A percentile compares a stretch with the other conserved stretches of the same genome.
Evolutionary conservation across 2,888 invertebrate genomes (phyloP).

Genomic region (Scrobipalpa costella): DNA sequence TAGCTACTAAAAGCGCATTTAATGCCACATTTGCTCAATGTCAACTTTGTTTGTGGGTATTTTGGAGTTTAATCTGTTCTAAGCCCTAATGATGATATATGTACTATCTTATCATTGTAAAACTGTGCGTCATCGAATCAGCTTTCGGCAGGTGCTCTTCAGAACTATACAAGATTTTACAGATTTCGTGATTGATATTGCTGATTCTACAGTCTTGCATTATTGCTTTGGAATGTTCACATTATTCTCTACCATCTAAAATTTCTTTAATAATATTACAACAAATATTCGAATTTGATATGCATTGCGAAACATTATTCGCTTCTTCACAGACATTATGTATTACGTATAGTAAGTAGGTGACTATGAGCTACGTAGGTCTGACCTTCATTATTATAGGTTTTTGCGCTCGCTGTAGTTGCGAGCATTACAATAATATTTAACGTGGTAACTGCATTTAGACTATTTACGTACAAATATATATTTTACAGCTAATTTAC

Average conservation of each 20-base stretch:
- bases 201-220: slow-evolving; percentile 9
- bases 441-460: background rate
- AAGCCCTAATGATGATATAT: slow-evolving; percentile 1
- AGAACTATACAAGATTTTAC: background rate
- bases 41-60: slow-evolving; percentile 1
- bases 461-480: background rate
- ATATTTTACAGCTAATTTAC: slow-evolving; percentile 11
- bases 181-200: background rate
- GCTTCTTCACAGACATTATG: background rate
- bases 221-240: slow-evolving; percentile 19
- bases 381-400: slow-evolving; percentile 1
- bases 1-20: slow-evolving; percentile 1
- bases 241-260: slow-evolving; percentile 11
- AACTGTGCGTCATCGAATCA: slow-evolving; percentile 4
- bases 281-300: slow-evolving; percentile 22
- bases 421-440: background rate
- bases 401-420: background rate
- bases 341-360: background rate
- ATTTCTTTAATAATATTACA: background rate
- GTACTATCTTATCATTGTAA: slow-evolving; percentile 18
- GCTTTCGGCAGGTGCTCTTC: background rate
- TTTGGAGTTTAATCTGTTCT: background rate
- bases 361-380: background rate
- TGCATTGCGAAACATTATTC: background rate
- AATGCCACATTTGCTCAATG: slow-evolving; percentile 1